A percentile compares a stretch with the other conserved stretches of the same genome.
Conservation (phyloP, 2,888 invertebrate genomes). For the Formica aserva region DNA sequence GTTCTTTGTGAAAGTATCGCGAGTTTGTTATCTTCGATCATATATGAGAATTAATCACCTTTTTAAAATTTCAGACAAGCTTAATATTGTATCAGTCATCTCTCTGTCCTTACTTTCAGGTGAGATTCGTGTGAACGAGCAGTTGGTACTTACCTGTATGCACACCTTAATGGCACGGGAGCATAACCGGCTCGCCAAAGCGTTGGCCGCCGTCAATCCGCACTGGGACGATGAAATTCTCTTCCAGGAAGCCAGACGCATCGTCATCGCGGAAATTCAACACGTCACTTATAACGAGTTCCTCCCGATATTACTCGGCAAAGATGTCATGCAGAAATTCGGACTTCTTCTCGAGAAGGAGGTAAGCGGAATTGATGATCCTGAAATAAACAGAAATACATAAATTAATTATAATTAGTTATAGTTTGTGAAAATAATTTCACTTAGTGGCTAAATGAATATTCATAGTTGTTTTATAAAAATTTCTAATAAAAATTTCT, state of each 20-base stretch:
- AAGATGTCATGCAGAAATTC: slow-evolving; percentile 96
- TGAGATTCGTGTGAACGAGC: slow-evolving; percentile 97
- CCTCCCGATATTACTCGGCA: slow-evolving; percentile 94
- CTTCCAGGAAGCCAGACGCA: slow-evolving; percentile 94
- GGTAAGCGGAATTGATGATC: slow-evolving; percentile 84
- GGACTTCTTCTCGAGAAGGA: slow-evolving; percentile 94
- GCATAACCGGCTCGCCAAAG: slow-evolving; percentile 94
- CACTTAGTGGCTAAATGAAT: not conserved
- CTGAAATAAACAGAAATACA: not conserved
- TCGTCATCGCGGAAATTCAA: slow-evolving; percentile 94
- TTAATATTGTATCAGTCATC: not conserved
- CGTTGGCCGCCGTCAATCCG: slow-evolving; percentile 92
- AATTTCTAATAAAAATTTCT: not conserved
- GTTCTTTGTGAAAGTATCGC: not conserved
- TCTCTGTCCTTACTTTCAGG: slow-evolving; percentile 84
- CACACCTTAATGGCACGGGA: slow-evolving; percentile 96
- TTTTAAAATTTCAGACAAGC: slow-evolving; percentile 4
- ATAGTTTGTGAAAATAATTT: not conserved
- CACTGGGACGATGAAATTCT: slow-evolving; percentile 98
- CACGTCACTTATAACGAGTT: slow-evolving; percentile 97
- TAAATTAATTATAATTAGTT: not conserved
- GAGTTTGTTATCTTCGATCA: not conserved
- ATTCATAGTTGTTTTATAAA: not conserved
- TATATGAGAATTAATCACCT: not conserved
- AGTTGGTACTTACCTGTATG: slow-evolving; percentile 95